Base-by-base conservation (phyloP, 92 coral and sea anemone species). In the Phymanthus crucifer region DNA sequence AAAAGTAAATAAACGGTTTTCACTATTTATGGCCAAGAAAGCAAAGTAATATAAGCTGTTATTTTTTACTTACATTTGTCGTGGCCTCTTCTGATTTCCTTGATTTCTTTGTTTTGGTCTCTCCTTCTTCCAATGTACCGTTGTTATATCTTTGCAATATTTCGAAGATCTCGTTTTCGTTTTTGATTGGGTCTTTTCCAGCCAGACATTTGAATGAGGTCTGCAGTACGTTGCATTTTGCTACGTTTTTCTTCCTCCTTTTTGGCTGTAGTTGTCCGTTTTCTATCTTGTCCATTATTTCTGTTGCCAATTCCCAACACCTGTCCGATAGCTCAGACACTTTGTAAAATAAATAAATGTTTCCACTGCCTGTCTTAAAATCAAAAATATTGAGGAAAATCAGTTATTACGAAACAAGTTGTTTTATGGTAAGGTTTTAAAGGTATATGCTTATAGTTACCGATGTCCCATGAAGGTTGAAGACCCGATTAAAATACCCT, bases 321-420 rank as follows among this genome's bases (percentile, higher is more conserved):
- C 73, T 69, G 3, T 38, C 73, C 21, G 73, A 69, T 0, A 69
- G 73, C 18, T 69, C 73, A 2, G 73, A 69, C 43, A 69, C 73
- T 18, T 69, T 69, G 47, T 69, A 69, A 69, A 69, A 69, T 14
- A 69, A 34, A 33, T 34, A 69, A 69, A 69, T 69, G 47, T 69
- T 69, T 21, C 73, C 73, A 34, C 73, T 34, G 73, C 73, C 73
- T 11, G 73, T 69, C 73, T 69, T 45, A 69, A 69, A 34, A 38
- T 18, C 12, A 34, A n/a, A n/a, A n/a, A n/a, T n/a, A n/a, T n/a
- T n/a, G n/a, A n/a, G n/a, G 27, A 26, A 14, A 9, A 29, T n/a
- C n/a, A n/a, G n/a, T n/a, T n/a, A n/a, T n/a, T n/a, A n/a, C n/a
- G n/a, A n/a, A n/a, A n/a, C n/a, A n/a, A n/a, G n/a, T n/a, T n/a